Conservation (phyloP, 2,888 invertebrate genomes). For the Boloria selene region DNA sequence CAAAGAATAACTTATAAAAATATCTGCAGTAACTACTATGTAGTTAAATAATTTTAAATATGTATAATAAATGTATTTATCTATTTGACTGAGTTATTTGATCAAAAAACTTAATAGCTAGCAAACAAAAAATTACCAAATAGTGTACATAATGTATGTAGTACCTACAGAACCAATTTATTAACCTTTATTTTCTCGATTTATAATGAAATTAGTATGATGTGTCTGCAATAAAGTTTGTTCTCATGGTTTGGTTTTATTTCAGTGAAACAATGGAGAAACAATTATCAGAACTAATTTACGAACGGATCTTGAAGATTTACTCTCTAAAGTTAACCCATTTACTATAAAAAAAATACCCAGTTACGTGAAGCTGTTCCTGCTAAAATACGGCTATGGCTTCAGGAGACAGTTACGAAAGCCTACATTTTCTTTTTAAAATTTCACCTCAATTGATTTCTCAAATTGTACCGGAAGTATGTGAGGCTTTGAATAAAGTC, state of each 20-base stretch:
- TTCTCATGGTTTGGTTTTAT: slow-evolving; percentile 1
- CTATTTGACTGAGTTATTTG: too few relatives aligned
- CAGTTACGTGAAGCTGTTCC: slow-evolving; percentile 1
- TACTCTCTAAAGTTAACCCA: neutral
- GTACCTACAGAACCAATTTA: too few relatives aligned
- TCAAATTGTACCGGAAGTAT: slow-evolving; percentile 22
- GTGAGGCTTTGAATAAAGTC: slow-evolving; percentile 23
- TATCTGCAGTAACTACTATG: too few relatives aligned
- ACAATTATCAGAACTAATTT: slow-evolving; percentile 4
- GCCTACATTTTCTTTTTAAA: slow-evolving; percentile 35
- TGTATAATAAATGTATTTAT: too few relatives aligned
- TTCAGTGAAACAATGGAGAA: neutral
- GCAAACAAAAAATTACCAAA: too few relatives aligned
- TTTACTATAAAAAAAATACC: too few relatives aligned
- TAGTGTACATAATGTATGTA: too few relatives aligned
- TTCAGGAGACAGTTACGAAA: slow-evolving; percentile 34
- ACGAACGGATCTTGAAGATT: neutral
- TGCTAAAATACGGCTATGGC: slow-evolving; percentile 35
- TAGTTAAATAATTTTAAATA: too few relatives aligned
- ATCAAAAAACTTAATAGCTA: too few relatives aligned
- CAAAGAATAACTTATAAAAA: too few relatives aligned
- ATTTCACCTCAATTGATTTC: slow-evolving; percentile 28
- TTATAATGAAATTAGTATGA: too few relatives aligned
- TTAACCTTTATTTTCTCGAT: too few relatives aligned
- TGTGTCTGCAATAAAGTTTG: neutral